These are phyloP conservation scores for Dendrocincla tyrannina DNA, from an alignment of 2,797 vertebrate species.

Conservation along the genomic window DNA sequence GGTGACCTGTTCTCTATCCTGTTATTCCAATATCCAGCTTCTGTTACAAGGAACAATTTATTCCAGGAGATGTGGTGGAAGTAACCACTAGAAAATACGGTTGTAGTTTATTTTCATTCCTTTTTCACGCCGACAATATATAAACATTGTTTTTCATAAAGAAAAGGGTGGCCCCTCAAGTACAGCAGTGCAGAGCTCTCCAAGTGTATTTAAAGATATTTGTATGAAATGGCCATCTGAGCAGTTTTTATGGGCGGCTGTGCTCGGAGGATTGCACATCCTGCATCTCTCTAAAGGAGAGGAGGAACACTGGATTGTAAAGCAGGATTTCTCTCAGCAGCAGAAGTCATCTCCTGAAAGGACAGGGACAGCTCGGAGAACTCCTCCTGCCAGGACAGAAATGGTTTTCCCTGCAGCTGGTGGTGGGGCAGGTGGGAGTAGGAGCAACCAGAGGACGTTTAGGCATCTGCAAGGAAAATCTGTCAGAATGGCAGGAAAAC, in stretches of 20 bases:
- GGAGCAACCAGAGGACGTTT: background rate
- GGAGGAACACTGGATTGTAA: background rate
- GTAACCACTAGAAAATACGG: background rate
- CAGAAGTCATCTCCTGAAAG: background rate
- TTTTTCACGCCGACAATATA: background rate
- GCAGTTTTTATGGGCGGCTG: background rate
- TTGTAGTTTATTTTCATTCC: background rate
- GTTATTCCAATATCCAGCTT: background rate
- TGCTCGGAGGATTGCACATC: background rate
- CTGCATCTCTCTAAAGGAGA: background rate
- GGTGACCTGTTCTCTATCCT: background rate
- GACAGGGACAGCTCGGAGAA: background rate
- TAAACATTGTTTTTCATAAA: background rate
- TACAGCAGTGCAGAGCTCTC: background rate
- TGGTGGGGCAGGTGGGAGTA: background rate
- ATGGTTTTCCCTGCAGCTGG: background rate
- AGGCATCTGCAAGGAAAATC: background rate
- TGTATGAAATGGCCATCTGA: background rate
- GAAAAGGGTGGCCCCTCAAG: background rate
- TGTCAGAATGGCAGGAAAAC: background rate
- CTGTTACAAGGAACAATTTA: background rate
- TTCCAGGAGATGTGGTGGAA: background rate
- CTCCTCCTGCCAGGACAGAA: background rate
- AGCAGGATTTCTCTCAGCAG: accelerated
- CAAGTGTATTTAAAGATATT: background rate